Conservation (phyloP, 1,140 invertebrate genomes). For the Lethrus apterus region DNA sequence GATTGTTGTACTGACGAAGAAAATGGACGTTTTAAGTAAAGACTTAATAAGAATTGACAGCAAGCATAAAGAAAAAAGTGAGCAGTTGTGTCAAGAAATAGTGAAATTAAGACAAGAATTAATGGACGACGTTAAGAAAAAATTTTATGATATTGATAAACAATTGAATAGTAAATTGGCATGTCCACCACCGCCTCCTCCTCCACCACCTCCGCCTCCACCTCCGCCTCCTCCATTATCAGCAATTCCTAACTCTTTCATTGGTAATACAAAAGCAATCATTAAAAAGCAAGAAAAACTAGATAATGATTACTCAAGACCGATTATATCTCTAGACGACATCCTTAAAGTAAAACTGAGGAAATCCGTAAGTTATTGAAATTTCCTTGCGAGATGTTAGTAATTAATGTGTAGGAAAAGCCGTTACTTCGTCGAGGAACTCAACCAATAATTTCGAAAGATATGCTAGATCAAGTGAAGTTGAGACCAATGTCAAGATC, state of each 20-base stretch:
- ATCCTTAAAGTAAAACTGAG: constrained; percentile 17
- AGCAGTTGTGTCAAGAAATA: neutral
- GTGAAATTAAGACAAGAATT: constrained; percentile 1
- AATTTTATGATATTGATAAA: constrained; percentile 2
- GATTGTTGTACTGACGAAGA: neutral
- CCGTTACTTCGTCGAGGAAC: constrained; percentile 5
- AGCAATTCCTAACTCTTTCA: constrained; percentile 4
- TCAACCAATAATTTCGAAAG: constrained; percentile 26
- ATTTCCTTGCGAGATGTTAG: neutral
- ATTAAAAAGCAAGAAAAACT: constrained; percentile 9
- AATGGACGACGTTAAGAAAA: constrained; percentile 1
- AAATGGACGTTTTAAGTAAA: neutral
- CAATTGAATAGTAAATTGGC: neutral
- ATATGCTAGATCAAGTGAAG: constrained; percentile 31
- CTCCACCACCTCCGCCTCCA: neutral
- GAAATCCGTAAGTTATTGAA: constrained; percentile 10
- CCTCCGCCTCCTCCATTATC: constrained; percentile 2
- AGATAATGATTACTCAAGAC: constrained; percentile 4
- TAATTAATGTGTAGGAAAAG: constrained; percentile 1
- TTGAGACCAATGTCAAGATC: constrained; percentile 22
- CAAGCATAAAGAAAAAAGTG: constrained; percentile 1
- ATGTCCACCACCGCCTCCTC: neutral
- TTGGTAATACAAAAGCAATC: constrained; percentile 11
- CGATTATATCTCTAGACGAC: constrained; percentile 15
- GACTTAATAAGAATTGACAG: no score